Evolutionary conservation across 2,888 invertebrate genomes (phyloP).

Genomic region (Erebia ligea): DNA sequence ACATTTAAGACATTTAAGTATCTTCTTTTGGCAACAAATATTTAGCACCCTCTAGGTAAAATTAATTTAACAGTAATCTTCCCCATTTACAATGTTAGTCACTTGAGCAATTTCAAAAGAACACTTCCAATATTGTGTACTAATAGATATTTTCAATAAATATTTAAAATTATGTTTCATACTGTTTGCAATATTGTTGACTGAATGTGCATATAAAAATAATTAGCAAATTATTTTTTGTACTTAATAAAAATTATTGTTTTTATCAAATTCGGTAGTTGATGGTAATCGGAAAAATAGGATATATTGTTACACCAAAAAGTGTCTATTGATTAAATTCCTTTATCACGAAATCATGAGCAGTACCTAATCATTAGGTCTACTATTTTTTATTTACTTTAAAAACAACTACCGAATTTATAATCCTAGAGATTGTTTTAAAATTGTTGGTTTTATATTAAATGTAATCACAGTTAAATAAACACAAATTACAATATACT

Average conservation of each 20-base stretch:
- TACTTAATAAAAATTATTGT: background rate
- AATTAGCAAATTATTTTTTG: constrained; percentile 1
- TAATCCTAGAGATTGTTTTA: background rate
- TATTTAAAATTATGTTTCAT: constrained; percentile 7
- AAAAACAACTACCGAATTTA: background rate
- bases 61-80: background rate
- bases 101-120: constrained; percentile 1
- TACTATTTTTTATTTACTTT: background rate
- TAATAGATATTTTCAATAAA: constrained; percentile 2
- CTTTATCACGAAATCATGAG: background rate
- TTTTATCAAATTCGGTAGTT: background rate
- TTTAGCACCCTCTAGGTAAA: background rate
- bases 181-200: constrained; percentile 1
- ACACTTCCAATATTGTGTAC: background rate
- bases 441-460: constrained; percentile 2
- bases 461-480: constrained; percentile 18
- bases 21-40: constrained; percentile 1
- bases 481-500: constrained; percentile 20
- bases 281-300: background rate
- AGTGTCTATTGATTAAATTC: background rate
- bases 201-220: constrained; percentile 11
- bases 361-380: background rate
- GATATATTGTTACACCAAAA: background rate
- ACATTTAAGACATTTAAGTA: background rate
- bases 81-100: background rate